Evolutionary conservation across 2,113 vertebrate genomes (phyloP).

Genomic region (Polypterus senegalus): DNA sequence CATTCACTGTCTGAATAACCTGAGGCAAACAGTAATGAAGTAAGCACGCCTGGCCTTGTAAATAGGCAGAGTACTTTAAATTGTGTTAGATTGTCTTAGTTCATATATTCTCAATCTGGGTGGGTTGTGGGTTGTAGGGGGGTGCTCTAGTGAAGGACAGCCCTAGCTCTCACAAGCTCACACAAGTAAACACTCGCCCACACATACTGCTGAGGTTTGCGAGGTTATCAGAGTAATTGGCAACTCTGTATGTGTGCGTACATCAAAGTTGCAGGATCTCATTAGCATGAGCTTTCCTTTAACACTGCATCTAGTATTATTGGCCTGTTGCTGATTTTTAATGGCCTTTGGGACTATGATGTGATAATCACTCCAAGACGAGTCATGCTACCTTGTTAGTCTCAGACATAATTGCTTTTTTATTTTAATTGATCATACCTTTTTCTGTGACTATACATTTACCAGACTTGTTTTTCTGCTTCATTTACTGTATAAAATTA

Average conservation of each 20-base stretch:
- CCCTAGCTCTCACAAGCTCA: conserved; percentile 4
- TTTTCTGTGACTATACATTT: not conserved
- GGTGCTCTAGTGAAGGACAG: not conserved
- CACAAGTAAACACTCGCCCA: fast-evolving
- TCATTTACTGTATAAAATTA: conserved; percentile 1
- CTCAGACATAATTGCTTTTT: not conserved
- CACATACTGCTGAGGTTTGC: conserved; percentile 10
- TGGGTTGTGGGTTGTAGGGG: conserved; percentile 1
- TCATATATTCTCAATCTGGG: conserved; percentile 27
- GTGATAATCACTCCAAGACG: not conserved
- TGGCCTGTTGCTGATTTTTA: conserved; percentile 9
- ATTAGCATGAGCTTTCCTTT: conserved; percentile 8
- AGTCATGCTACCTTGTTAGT: conserved; percentile 6
- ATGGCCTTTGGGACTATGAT: conserved; percentile 1
- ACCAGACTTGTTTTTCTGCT: not conserved
- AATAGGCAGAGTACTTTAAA: conserved; percentile 25
- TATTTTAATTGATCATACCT: not conserved
- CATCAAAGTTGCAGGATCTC: conserved; percentile 8
- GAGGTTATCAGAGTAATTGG: conserved; percentile 1
- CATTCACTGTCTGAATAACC: conserved; percentile 43
- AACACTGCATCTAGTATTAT: not conserved
- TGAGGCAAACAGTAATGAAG: conserved; percentile 33
- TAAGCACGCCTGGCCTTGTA: conserved; percentile 28
- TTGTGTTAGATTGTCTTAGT: conserved; percentile 29
- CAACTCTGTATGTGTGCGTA: conserved; percentile 12